A percentile compares a stretch with the other conserved stretches of the same genome.
These are phyloP conservation scores for Diarsia dahlii DNA, from an alignment of 2,888 invertebrate species.

Conservation along the genomic window DNA sequence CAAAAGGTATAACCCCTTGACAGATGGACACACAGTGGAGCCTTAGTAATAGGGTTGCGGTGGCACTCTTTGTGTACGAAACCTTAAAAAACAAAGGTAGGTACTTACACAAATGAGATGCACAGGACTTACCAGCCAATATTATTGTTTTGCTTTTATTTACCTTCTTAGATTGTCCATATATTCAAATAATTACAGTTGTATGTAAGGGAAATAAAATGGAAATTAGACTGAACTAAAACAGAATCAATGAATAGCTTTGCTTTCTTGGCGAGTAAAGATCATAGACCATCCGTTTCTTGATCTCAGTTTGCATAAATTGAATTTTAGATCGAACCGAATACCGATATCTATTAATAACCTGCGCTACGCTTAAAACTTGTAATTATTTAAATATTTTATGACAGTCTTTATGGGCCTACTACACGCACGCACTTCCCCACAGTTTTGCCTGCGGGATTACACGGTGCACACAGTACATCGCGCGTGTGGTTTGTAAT, in stretches of 20 bases:
- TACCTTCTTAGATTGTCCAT: too few species aligned
- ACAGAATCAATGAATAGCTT: background rate
- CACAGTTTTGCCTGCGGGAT: too few species aligned
- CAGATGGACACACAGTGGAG: background rate
- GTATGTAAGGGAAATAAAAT: background rate
- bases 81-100: too few species aligned
- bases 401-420: background rate
- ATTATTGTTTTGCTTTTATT: too few species aligned
- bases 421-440: too few species aligned
- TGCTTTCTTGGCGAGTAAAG: background rate
- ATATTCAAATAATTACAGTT: background rate
- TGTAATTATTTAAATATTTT: conserved; percentile 5
- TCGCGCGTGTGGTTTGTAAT: too few species aligned
- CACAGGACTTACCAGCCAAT: too few species aligned
- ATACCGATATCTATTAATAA: background rate
- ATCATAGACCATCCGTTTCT: background rate
- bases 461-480: too few species aligned
- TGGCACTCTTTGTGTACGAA: too few species aligned
- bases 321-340: background rate
- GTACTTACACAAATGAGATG: background rate
- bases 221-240: background rate
- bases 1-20: background rate
- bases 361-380: background rate
- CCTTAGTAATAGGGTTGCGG: background rate
- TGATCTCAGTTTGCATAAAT: background rate